A percentile compares a stretch with the other conserved stretches of the same genome.
Evolutionary conservation across 2,888 invertebrate genomes (phyloP).

Genomic region (Cantharis rufa): DNA sequence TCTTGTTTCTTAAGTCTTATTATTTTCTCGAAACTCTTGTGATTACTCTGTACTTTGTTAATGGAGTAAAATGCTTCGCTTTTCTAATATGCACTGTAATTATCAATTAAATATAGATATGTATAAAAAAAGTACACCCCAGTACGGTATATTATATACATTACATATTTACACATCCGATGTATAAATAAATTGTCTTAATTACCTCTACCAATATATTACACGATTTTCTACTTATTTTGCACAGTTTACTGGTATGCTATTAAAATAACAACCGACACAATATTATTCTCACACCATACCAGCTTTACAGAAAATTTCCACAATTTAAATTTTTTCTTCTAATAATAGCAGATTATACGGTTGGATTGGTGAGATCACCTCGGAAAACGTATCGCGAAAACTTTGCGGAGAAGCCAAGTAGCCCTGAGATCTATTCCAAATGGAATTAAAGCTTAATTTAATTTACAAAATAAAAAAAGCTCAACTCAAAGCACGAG

Average conservation of each 20-base stretch:
- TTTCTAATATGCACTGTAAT: background rate
- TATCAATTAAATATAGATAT: background rate
- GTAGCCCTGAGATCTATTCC: too few relatives aligned
- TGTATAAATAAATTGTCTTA: background rate
- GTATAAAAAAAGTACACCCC: too few relatives aligned
- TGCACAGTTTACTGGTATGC: background rate
- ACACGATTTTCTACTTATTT: background rate
- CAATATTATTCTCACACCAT: background rate
- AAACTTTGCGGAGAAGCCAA: too few relatives aligned
- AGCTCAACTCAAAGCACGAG: too few relatives aligned
- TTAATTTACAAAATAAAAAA: too few relatives aligned
- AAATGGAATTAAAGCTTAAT: too few relatives aligned
- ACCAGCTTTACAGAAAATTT: background rate
- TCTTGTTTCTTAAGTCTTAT: background rate
- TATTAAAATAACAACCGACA: background rate
- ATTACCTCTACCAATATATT: background rate
- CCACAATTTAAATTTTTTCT: background rate
- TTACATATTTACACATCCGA: background rate
- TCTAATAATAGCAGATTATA: background rate
- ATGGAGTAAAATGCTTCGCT: background rate
- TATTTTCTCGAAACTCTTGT: background rate
- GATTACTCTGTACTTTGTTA: background rate
- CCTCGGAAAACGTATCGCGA: too few relatives aligned
- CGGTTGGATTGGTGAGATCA: background rate
- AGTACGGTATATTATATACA: background rate